phyloP scores from a whole-genome alignment of 2,113 vertebrate species.

The Mesocricetus auratus region DNA sequence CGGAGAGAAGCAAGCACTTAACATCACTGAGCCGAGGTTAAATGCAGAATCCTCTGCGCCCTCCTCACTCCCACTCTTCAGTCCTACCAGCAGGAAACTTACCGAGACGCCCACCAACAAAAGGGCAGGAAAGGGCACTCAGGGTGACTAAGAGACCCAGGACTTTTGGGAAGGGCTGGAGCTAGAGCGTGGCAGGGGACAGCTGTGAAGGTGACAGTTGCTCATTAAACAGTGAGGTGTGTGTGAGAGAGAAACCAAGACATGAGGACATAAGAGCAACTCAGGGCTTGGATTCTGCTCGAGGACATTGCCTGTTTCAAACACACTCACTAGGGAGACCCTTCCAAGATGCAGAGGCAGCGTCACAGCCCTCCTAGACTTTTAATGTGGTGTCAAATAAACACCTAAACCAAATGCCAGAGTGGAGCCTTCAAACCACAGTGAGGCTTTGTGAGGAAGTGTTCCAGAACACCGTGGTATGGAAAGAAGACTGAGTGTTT shows the following conservation, averaged over 20 bases:
- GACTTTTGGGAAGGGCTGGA: not conserved
- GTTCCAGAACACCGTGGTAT: not conserved
- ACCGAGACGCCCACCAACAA: not conserved
- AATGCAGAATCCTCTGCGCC: not conserved
- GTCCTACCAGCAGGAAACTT: not conserved
- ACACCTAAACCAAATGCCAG: not conserved
- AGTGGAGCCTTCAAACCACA: not conserved
- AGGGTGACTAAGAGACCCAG: not conserved
- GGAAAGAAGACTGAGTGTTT: not conserved
- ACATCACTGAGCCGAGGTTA: not conserved
- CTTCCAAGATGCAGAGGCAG: not conserved
- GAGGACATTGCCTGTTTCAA: accelerated
- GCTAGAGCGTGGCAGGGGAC: not conserved
- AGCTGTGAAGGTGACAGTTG: not conserved
- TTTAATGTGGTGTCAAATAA: constrained; percentile 12
- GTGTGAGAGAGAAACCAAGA: not conserved
- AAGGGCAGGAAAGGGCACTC: not conserved
- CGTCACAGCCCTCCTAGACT: not conserved
- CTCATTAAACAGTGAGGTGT: not conserved
- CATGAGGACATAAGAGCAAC: not conserved
- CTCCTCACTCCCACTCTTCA: not conserved
- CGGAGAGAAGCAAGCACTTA: not conserved
- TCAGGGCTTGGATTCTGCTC: not conserved
- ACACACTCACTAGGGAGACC: not conserved
- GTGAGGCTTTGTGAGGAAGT: not conserved